A percentile compares a stretch with the other conserved stretches of the same genome.
phyloP scores from a whole-genome alignment of 2,797 vertebrate genomes.

The Diglossa cyanea region DNA sequence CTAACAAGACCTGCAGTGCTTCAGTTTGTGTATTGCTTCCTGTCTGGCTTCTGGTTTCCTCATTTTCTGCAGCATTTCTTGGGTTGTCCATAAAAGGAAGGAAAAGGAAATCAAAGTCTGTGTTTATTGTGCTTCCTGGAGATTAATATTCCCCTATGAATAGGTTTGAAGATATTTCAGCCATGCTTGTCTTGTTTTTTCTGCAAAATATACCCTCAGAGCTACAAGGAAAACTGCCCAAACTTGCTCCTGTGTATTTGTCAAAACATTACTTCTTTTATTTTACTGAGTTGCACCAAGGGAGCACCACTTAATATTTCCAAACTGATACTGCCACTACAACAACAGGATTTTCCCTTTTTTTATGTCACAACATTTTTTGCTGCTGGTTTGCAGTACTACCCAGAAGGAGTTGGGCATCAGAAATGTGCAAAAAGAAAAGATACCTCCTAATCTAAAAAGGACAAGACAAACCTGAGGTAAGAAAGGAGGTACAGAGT shows the following conservation, averaged over 20 bases:
- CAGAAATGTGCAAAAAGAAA: background rate
- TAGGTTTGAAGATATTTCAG: constrained; percentile 31
- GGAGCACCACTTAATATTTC: background rate
- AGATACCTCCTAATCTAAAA: background rate
- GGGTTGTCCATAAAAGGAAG: constrained; percentile 27
- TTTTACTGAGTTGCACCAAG: background rate
- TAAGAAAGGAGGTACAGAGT: background rate
- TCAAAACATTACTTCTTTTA: constrained; percentile 16
- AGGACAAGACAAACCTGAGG: background rate
- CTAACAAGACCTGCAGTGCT: constrained; percentile 41
- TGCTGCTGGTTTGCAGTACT: background rate
- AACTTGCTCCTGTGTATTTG: constrained; percentile 23
- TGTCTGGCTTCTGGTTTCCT: constrained; percentile 53
- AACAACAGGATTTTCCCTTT: background rate
- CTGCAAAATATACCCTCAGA: constrained; percentile 18
- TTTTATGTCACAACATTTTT: background rate
- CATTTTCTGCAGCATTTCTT: constrained; percentile 51
- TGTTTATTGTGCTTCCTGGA: constrained; percentile 59
- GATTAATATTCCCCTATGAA: constrained; percentile 44
- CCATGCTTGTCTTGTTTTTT: constrained; percentile 20
- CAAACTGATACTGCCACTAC: background rate
- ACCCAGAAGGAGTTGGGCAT: background rate
- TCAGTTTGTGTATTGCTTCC: constrained; percentile 49
- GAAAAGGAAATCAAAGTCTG: constrained; percentile 50
- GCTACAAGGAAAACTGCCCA: background rate